Evolutionary conservation across 1,140 invertebrate species (phyloP).

Genomic region (Philaenus spumarius): DNA sequence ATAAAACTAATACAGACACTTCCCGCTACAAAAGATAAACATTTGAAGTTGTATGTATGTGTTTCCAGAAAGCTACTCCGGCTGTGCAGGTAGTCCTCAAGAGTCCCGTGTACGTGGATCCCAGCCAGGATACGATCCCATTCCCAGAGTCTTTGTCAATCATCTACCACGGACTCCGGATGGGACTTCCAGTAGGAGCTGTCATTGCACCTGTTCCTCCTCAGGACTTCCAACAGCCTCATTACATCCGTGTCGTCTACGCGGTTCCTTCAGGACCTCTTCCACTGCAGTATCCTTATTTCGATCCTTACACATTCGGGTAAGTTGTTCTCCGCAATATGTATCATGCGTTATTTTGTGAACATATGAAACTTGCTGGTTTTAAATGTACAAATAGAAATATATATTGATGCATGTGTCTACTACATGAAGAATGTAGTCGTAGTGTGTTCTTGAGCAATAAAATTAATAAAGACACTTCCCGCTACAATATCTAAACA

Average conservation of each 20-base stretch:
- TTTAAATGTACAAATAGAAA: too few species aligned
- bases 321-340: too few species aligned
- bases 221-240: conserved; percentile 15
- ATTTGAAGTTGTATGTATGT: too few species aligned
- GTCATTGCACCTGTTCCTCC: conserved; percentile 31
- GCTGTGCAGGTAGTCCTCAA: conserved; percentile 30
- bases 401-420: too few species aligned
- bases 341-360: too few species aligned
- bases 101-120: conserved; percentile 27
- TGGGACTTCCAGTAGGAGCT: conserved; percentile 30
- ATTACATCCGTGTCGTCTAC: conserved; percentile 30
- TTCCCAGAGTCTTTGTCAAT: conserved; percentile 30
- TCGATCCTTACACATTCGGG: conserved; percentile 21
- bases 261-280: conserved; percentile 28
- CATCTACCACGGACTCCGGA: conserved; percentile 30
- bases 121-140: conserved; percentile 23
- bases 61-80: conserved; percentile 30
- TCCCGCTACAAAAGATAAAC: too few species aligned
- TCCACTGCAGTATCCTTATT: conserved; percentile 24
- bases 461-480: too few species aligned
- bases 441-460: too few species aligned
- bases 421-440: too few species aligned
- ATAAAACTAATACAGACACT: too few species aligned
- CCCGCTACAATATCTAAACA: too few species aligned
- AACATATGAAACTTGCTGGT: too few species aligned